Evolutionary conservation across 2,888 invertebrate genomes (phyloP).

Genomic region (Chirona hameri): DNA sequence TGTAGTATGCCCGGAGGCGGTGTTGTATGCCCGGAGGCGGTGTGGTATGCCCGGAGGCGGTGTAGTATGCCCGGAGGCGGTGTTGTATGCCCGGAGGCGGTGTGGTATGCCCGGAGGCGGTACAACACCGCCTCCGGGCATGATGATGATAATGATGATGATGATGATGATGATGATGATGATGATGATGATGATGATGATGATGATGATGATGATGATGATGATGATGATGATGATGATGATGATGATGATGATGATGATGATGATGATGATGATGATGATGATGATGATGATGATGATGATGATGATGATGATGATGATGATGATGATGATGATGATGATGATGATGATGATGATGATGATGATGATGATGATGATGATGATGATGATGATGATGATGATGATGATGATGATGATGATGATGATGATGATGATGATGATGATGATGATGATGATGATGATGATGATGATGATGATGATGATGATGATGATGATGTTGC

Average conservation of each 20-base stretch:
- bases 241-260: not conserved
- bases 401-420: slow-evolving; percentile 22
- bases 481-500: no score
- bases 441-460: not conserved
- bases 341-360: slow-evolving; percentile 12
- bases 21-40: no score
- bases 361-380: slow-evolving; percentile 22
- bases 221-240: not conserved
- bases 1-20: no score
- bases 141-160: not conserved
- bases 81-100: no score
- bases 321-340: slow-evolving; percentile 22
- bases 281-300: slow-evolving; percentile 22
- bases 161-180: not conserved
- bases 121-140: not conserved
- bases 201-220: not conserved
- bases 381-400: slow-evolving; percentile 22
- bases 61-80: no score
- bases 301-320: slow-evolving; percentile 22
- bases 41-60: no score
- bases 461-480: slow-evolving; percentile 5
- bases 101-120: no score
- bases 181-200: not conserved
- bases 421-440: slow-evolving; percentile 22
- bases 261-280: slow-evolving; percentile 12